Evolutionary conservation across 2,113 vertebrate species (phyloP), one percentile per base, ranked within the genome.

Genomic region (Tragelaphus scriptus): DNA sequence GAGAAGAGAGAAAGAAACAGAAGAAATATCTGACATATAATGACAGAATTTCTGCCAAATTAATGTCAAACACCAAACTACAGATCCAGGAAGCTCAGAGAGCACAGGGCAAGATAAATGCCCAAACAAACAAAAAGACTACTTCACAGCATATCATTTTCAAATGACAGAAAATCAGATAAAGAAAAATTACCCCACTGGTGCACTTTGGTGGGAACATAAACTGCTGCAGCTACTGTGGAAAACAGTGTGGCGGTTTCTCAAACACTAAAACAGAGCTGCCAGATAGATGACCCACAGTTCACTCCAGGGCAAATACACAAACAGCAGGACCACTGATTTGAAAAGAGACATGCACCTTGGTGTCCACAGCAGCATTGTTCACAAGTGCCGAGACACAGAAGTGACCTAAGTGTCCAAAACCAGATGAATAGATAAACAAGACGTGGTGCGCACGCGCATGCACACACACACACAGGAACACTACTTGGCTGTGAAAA

Each of bases 281-380:
- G 1, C 30, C 32, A 5, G 14, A 7, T 0, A 5, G 14, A 4
- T 0, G 80, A 23, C 51, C 49, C 19, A 8, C 3, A 23, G 32
- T 2, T 0, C 80, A 4, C 30, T 23, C 17, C 30, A 21, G 51
- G 19, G 80, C 7, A 0, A 21, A 4, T 6, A n/a, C 3, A 3
- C 17, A 7, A 7, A n/a, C 51, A n/a, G 68, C n/a, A 53, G 51
- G n/a, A 2, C 7, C 80, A 4, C 59, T 3, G 58, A 6, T 2
- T 5, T 0, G 5, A 5, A 6, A 1, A 61, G 12, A 28, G 7
- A 11, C 49, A 13, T 0, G 9, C 9, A n/a, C 17, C 49, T 28
- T 3, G 2, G 3, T 1, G 49, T 0, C 23, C 49, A 23, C 6
- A 13, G 49, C 30, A 14, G 49, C 30, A 32, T 11, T 32, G 12